Percentiles rank a stretch among this genome's conserved stretches.
Conservation (phyloP, 2,113 vertebrate genomes). For the Ivindomyrus marchei region DNA sequence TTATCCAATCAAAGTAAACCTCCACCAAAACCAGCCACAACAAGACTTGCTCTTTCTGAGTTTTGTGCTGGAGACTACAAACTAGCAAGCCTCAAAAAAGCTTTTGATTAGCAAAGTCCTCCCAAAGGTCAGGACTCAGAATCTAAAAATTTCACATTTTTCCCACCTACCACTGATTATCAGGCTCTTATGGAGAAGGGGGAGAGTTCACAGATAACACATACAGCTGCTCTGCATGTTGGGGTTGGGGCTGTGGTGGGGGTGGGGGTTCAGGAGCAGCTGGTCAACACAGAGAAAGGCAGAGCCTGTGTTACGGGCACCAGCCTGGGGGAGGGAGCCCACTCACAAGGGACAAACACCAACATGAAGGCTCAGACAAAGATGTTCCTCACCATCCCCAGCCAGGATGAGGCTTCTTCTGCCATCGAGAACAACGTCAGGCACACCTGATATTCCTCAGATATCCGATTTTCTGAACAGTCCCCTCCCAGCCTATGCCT, state of each 20-base stretch:
- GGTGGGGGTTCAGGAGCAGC: not conserved
- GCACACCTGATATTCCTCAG: not conserved
- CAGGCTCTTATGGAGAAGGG: not conserved
- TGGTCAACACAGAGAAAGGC: not conserved
- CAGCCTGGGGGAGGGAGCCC: not conserved
- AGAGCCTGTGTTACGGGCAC: not conserved
- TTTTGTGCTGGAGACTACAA: not conserved
- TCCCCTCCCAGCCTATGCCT: not conserved
- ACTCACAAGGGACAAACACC: not conserved
- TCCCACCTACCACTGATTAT: not conserved
- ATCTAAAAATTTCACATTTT: not conserved
- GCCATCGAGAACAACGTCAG: not conserved
- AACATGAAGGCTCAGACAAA: not conserved
- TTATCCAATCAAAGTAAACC: not conserved
- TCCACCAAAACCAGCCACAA: not conserved
- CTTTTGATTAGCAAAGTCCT: not conserved
- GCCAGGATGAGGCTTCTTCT: not conserved
- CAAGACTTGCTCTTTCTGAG: not conserved
- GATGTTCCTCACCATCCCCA: not conserved
- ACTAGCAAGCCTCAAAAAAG: not conserved
- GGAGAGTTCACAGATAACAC: not conserved
- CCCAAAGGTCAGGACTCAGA: not conserved
- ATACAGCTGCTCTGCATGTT: not conserved
- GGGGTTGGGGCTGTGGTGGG: not conserved
- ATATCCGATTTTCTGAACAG: not conserved